phyloP scores from a whole-genome alignment of 2,113 vertebrate genomes.

The Silurus asotus region DNA sequence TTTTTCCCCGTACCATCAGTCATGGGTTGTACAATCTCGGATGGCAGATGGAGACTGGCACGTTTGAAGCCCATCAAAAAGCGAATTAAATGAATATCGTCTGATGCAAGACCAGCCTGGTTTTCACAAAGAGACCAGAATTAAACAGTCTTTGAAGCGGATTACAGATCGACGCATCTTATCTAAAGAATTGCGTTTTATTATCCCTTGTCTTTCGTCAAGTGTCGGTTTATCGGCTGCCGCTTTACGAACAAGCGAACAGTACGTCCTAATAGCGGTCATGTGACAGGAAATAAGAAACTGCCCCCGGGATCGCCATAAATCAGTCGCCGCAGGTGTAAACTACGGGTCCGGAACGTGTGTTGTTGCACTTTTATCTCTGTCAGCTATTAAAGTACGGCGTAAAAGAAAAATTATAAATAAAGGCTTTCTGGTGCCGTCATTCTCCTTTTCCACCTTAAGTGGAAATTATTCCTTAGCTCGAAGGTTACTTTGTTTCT shows the following conservation, averaged over 20 bases:
- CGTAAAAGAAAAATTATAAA: slow-evolving; percentile 40
- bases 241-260: slow-evolving; percentile 13
- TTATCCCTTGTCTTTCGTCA: neutral
- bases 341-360: neutral
- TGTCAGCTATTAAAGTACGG: slow-evolving; percentile 54
- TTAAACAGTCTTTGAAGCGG: slow-evolving; percentile 37
- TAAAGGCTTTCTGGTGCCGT: slow-evolving; percentile 9
- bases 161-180: slow-evolving; percentile 45
- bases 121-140: slow-evolving; percentile 36
- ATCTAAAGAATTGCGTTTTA: slow-evolving; percentile 27
- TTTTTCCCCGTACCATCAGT: neutral
- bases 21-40: slow-evolving; percentile 2
- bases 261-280: neutral
- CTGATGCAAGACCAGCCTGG: slow-evolving; percentile 42
- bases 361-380: slow-evolving; percentile 49
- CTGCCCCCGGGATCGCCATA: neutral
- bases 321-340: neutral
- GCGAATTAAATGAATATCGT: slow-evolving; percentile 42
- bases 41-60: slow-evolving; percentile 4
- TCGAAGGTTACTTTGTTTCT: slow-evolving; percentile 44
- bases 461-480: slow-evolving; percentile 54
- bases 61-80: slow-evolving; percentile 49
- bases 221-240: slow-evolving; percentile 38
- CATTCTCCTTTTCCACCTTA: slow-evolving; percentile 54
- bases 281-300: slow-evolving; percentile 5